A percentile compares a stretch with the other conserved stretches of the same genome.
Conservation (phyloP, 2,888 invertebrate species). For the Dilophus febrilis region DNA sequence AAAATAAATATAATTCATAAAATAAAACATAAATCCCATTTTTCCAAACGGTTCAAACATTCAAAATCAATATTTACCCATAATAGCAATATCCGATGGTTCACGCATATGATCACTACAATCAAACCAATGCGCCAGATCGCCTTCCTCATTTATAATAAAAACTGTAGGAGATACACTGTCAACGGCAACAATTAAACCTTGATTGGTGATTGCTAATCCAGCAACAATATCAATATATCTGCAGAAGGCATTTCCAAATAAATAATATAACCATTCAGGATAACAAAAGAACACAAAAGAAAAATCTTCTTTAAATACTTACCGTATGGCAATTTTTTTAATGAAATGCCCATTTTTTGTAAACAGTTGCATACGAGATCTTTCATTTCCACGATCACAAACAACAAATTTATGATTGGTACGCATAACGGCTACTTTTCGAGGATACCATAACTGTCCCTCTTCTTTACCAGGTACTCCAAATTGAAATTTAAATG, state of each 20-base stretch:
- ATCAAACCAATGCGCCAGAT: conserved; percentile 90
- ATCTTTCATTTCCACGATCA: conserved; percentile 90
- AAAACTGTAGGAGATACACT: conserved; percentile 95
- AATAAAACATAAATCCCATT: background rate
- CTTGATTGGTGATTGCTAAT: conserved; percentile 78
- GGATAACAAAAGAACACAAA: background rate
- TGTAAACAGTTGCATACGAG: conserved; percentile 94
- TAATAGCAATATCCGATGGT: conserved; percentile 91
- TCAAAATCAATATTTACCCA: conserved; percentile 39
- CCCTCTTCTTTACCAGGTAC: conserved; percentile 91
- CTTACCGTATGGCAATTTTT: conserved; percentile 63
- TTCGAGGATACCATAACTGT: conserved; percentile 92
- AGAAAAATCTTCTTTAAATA: background rate
- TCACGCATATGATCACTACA: conserved; percentile 96
- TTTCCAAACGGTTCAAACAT: background rate
- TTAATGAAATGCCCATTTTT: conserved; percentile 89
- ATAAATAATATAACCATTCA: background rate
- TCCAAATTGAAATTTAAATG: conserved; percentile 87
- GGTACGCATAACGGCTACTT: conserved; percentile 79
- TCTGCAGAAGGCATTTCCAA: conserved; percentile 24
- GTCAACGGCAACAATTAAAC: conserved; percentile 91
- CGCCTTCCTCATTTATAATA: conserved; percentile 81
- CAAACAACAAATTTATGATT: conserved; percentile 91
- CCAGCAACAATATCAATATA: conserved; percentile 89
- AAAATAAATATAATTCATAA: conserved; percentile 8